Conservation (phyloP, 2,113 vertebrate genomes). For the Istiophorus platypterus region DNA sequence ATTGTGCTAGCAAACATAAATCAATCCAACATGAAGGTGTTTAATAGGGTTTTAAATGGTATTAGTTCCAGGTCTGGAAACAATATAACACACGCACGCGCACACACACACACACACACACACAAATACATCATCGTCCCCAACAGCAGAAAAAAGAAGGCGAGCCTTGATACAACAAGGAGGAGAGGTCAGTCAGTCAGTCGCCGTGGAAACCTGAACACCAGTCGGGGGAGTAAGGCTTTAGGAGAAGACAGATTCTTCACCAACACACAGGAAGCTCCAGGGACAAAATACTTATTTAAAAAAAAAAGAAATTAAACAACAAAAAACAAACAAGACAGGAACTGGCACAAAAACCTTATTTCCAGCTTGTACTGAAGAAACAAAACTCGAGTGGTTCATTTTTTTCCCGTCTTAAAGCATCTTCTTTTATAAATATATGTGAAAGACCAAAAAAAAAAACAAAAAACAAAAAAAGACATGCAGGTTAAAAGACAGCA, state of each 20-base stretch:
- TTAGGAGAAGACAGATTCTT: slow-evolving; percentile 77
- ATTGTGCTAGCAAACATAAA: slow-evolving; percentile 67
- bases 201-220: slow-evolving; percentile 85
- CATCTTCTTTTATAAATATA: slow-evolving; percentile 60
- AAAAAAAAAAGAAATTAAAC: slow-evolving; percentile 27
- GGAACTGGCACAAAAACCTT: slow-evolving; percentile 59
- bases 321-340: slow-evolving; percentile 28
- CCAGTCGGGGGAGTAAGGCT: slow-evolving; percentile 84
- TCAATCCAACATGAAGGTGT: slow-evolving; percentile 55
- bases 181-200: slow-evolving; percentile 77
- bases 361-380: slow-evolving; percentile 46
- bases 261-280: slow-evolving; percentile 78
- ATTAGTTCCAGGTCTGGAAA: slow-evolving; percentile 70
- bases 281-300: slow-evolving; percentile 58
- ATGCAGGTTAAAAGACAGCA: slow-evolving; percentile 69
- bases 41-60: slow-evolving; percentile 69
- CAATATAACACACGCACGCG: slow-evolving; percentile 6
- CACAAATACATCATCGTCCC: slow-evolving; percentile 50
- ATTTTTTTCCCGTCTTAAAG: slow-evolving; percentile 60
- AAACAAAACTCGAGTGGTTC: slow-evolving; percentile 75
- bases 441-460: slow-evolving; percentile 52
- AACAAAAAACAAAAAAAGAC: too few relatives aligned
- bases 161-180: slow-evolving; percentile 79
- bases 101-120: neutral
- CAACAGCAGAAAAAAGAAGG: slow-evolving; percentile 85